Evolutionary conservation across 2,797 vertebrate genomes (phyloP).

Genomic region (Tamandua tetradactyla): DNA sequence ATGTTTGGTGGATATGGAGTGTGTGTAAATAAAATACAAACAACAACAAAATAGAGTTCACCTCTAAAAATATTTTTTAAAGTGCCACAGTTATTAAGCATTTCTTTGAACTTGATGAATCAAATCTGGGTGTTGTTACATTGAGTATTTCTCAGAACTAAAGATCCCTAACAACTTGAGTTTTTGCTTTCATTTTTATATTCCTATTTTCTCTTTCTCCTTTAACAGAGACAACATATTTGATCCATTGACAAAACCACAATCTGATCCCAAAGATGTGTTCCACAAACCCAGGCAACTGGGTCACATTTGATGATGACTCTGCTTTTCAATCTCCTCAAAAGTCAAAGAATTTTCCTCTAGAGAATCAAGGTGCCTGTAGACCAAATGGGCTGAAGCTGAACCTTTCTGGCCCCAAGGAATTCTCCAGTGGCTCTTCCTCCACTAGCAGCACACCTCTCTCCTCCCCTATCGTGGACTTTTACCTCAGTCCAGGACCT

Average conservation of each 20-base stretch:
- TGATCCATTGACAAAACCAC: slow-evolving; percentile 53
- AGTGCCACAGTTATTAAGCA: not conserved
- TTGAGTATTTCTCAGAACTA: slow-evolving; percentile 36
- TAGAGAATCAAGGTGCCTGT: slow-evolving; percentile 85
- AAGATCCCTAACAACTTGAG: not conserved
- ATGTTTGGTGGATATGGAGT: too few relatives aligned
- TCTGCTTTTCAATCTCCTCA: slow-evolving; percentile 88
- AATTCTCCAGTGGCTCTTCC: slow-evolving; percentile 87
- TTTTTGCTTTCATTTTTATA: not conserved
- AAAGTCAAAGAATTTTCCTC: slow-evolving; percentile 80
- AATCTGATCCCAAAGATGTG: slow-evolving; percentile 88
- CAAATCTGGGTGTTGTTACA: not conserved
- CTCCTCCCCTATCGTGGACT: slow-evolving; percentile 90
- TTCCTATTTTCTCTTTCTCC: slow-evolving; percentile 55
- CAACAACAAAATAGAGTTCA: too few relatives aligned
- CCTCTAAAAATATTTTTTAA: too few relatives aligned
- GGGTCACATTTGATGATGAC: slow-evolving; percentile 98
- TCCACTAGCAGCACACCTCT: slow-evolving; percentile 86
- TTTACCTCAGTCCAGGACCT: slow-evolving; percentile 90
- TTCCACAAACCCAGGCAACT: slow-evolving; percentile 94
- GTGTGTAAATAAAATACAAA: too few relatives aligned
- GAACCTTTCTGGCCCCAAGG: slow-evolving; percentile 88
- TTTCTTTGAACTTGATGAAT: not conserved
- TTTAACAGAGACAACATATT: slow-evolving; percentile 72
- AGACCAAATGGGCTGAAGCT: slow-evolving; percentile 94